Base-by-base conservation (phyloP, 2,797 vertebrate genomes). In the Falco columbarius region DNA sequence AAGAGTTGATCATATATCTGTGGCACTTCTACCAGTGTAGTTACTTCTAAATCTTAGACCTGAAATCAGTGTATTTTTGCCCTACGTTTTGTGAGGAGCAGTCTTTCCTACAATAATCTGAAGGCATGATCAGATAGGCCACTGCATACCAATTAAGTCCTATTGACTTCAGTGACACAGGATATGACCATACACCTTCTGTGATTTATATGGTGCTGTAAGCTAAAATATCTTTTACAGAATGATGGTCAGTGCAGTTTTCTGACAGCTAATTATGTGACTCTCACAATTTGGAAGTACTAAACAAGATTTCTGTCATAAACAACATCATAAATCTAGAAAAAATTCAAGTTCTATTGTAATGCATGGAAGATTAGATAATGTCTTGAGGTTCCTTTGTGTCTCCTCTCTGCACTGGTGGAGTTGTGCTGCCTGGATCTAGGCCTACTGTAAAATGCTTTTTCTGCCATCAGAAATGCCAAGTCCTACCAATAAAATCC, bases 201-300 rank as follows among this genome's bases (percentile, higher is more conserved):
- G 40, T 96, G 94, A 96, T 97, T 95, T 95, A 95, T 81, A 40
- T 49, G 4, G 11, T 42, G 38, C 72, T 94, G 58, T 77, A 76
- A 83, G 62, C 52, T 93, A 91, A 95, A 96, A 97, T 95, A 95
- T 90, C 93, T 93, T 95, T 92, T 82, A 42, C 55, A 92, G 86
- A 95, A 92, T 94, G 91, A 90, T 44, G 12, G 81, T 95, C 86
- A 77, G 71, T 93, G 95, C 93, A 95, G 68, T 96, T 95, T 91
- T 90, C 72, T 96, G 96, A 94, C 94, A 96, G 93, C 89, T 96
- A 96, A 96, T 96, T 96, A 95, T 93, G 85, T 58, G 91, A 83
- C 79, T 84, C 34, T 96, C 44, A 72, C 86, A 70, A 89, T 95
- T 94, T 95, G 88, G 92, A 89, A 90, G 91, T 76, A 86, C 85